Evolutionary conservation across 2,888 invertebrate genomes (phyloP).

Genomic region (Drosophila ezoana): DNA sequence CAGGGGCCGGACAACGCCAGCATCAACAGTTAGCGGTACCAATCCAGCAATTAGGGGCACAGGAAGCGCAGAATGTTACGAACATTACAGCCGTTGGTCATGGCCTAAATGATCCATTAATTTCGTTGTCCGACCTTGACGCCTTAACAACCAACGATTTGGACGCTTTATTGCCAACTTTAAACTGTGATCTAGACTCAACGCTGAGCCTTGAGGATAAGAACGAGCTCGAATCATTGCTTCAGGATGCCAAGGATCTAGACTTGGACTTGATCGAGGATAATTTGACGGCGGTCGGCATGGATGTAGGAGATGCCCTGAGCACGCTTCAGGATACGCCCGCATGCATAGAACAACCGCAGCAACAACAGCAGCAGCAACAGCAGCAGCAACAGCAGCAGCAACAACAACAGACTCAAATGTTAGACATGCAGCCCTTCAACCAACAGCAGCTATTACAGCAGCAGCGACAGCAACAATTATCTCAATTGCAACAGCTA

Average conservation of each 20-base stretch:
- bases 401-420: slow-evolving; percentile 59
- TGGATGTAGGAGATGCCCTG: slow-evolving; percentile 74
- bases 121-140: slow-evolving; percentile 82
- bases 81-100: slow-evolving; percentile 32
- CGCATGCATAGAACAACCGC: slow-evolving; percentile 51
- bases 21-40: slow-evolving; percentile 30
- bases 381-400: slow-evolving; percentile 54
- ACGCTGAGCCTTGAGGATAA: slow-evolving; percentile 84
- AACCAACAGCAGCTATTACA: slow-evolving; percentile 50
- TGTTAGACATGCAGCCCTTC: slow-evolving; percentile 47
- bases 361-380: slow-evolving; percentile 51
- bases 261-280: slow-evolving; percentile 85
- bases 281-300: slow-evolving; percentile 85
- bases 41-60: slow-evolving; percentile 30
- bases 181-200: slow-evolving; percentile 86
- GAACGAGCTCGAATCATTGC: slow-evolving; percentile 83
- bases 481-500: slow-evolving; percentile 39
- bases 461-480: slow-evolving; percentile 36
- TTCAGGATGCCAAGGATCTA: slow-evolving; percentile 84
- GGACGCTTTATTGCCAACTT: slow-evolving; percentile 88
- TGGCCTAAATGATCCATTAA: slow-evolving; percentile 75
- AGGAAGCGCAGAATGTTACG: slow-evolving; percentile 27
- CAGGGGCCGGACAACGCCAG: slow-evolving; percentile 41
- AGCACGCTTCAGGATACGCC: slow-evolving; percentile 64
- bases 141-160: slow-evolving; percentile 86